Base-by-base conservation (phyloP, 2,888 invertebrate species). In the Papilio gigon region DNA sequence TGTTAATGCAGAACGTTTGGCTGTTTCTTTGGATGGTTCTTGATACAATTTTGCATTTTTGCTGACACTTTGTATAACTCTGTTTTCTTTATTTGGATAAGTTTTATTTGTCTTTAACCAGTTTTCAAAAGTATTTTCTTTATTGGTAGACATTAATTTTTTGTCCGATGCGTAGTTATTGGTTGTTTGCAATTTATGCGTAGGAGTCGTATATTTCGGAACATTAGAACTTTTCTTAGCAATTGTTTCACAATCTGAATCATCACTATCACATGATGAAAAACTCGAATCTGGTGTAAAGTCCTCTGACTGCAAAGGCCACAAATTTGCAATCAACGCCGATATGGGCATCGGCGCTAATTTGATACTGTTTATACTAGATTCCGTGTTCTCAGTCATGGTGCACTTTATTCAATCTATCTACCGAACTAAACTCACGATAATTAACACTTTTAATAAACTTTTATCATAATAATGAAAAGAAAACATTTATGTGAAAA, bases 341-440 rank as follows among this genome's bases (percentile, higher is more conserved):
- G 91, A 88, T 84, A 92, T 87, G 14, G 92, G 90, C 88, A 92
- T 87, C 14, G 92, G 92, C 44, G 85, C 82, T 72, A 90, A 90
- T 73, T 91, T 91, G 65, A 85, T 84, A 76, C 89, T 89, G 72
- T 88, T 90, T 3, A 90, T 83, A 30, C 88, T 86, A 1, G 87
- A 77, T 81, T 90, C 90, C 33, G 84, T 80, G 71, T 89, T 87
- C 59, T 80, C 83, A 78, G 80, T 87, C 89, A 89, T 89, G 71
- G 60, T 81, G 73, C 27, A 68, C 35, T 11, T 35, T 65, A 58
- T 20, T 47, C 35, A 59, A 58, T 22, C 60, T 66, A 61, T 50
- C 75, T 47, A 65, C 61, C 50, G 67, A 70, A 75, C 74, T 62
- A 64, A 50, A 66, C 65, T 30, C 63, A 61, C 12, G 20, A 27